Evolutionary conservation across 2,113 vertebrate genomes (phyloP).

Genomic region (Notarius quadriscutis): DNA sequence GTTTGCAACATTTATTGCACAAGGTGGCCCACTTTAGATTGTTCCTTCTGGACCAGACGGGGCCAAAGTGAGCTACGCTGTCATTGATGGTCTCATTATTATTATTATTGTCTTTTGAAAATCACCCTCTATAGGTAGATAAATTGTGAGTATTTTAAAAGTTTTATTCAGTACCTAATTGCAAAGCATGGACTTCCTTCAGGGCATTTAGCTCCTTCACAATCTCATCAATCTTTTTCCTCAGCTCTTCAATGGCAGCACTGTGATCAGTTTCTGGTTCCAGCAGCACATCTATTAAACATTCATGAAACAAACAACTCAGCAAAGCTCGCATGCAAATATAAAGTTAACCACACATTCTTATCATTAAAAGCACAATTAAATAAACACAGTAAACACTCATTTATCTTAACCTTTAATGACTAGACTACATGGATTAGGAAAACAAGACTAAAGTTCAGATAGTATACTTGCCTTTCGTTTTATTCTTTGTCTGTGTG

Average conservation of each 20-base stretch:
- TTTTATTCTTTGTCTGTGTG: constrained; percentile 62
- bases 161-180: constrained; percentile 80
- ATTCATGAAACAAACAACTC: background rate
- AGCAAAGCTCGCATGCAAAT: background rate
- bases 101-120: background rate
- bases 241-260: constrained; percentile 86
- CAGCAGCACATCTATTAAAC: constrained; percentile 9
- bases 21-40: too few species aligned
- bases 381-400: background rate
- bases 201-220: constrained; percentile 82
- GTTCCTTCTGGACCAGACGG: too few species aligned
- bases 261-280: constrained; percentile 67
- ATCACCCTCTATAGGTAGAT: background rate
- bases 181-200: constrained; percentile 91
- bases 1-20: too few species aligned
- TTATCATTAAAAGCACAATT: too few species aligned
- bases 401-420: background rate
- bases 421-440: background rate
- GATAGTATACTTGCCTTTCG: constrained; percentile 78
- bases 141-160: background rate
- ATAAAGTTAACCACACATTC: background rate
- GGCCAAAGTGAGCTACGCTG: too few species aligned
- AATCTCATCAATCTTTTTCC: constrained; percentile 80
- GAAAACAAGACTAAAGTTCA: background rate
- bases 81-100: background rate